Evolutionary conservation across 92 coral and sea anemone species (phyloP), one percentile per base, ranked within the genome.

Genomic region (Nematostella vectensis): DNA sequence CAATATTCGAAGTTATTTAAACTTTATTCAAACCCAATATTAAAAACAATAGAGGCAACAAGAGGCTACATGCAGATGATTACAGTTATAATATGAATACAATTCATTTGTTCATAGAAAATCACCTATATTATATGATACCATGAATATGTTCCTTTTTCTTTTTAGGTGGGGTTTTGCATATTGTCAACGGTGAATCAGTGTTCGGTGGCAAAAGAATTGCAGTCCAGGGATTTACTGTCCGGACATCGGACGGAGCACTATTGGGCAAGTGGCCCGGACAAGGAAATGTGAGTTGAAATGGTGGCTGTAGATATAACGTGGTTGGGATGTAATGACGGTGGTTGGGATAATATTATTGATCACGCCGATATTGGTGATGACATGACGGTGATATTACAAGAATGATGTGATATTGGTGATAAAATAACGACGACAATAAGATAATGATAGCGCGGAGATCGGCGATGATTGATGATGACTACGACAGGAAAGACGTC

Each of bases 221-320:
- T 3, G 67, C 74, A 9, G 86, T 85, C 1, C 79, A 82, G 29
- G 91, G 95, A 31, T 83, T 91, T 59, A 91, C 98, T 16, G 67
- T 91, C n/a, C 57, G 73, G 8, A 31, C 80, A 21, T 36, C 57
- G 8, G 80, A 74, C n/a, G 77, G 75, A 50, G 25, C 49, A 27
- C 56, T 91, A n/a, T 40, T 86, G 26, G 59, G 62, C 22, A 59
- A 67, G 0, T 91, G 98, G 98, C 94, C 96, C 47, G 67, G 48
- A 27, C 44, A 57, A 1, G 58, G 50, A 44, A 68, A 80, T 59
- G 87, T 85, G 39, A 63, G 69, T n/a, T n/a, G n/a, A n/a, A n/a
- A n/a, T n/a, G n/a, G n/a, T n/a, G n/a, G n/a, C n/a, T n/a, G n/a
- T n/a, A n/a, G n/a, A 21, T 52, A 31, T 39, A 52, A 52, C 33